A percentile compares a stretch with the other conserved stretches of the same genome.
phyloP scores from a whole-genome alignment of 2,888 invertebrate genomes.

The Adela reaumurella region DNA sequence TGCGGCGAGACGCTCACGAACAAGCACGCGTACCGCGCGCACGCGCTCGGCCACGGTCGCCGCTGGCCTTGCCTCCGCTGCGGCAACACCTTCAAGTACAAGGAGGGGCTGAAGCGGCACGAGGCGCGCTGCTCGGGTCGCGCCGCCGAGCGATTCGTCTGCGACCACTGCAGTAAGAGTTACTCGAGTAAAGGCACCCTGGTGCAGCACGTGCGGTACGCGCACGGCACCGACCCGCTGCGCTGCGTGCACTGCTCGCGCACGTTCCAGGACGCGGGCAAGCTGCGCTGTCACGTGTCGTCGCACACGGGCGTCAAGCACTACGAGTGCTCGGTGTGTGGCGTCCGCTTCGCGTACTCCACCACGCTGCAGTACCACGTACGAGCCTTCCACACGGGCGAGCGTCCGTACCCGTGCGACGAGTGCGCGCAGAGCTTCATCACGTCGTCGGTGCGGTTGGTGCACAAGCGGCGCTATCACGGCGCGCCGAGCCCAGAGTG shows the following conservation, averaged over 20 bases:
- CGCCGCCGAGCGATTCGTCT: neutral
- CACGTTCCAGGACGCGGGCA: neutral
- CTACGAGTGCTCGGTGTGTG: neutral
- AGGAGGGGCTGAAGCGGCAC: neutral
- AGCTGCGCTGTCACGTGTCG: neutral
- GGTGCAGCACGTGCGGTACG: neutral
- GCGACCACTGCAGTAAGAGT: neutral
- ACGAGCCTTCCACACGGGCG: neutral
- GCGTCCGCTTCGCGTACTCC: neutral
- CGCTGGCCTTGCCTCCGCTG: neutral
- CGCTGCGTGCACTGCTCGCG: neutral
- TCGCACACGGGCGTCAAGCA: neutral
- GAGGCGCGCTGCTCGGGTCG: neutral
- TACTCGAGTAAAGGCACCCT: neutral
- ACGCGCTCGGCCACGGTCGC: neutral
- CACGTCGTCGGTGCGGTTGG: neutral
- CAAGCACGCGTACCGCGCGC: neutral
- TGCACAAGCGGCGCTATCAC: neutral
- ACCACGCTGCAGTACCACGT: neutral
- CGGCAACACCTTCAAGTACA: neutral
- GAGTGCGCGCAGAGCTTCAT: neutral
- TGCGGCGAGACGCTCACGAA: neutral
- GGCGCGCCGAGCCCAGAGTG: neutral
- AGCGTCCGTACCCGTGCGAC: neutral
- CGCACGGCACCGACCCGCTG: neutral